Percentiles rank a stretch among this genome's conserved stretches.
Evolutionary conservation across 1,140 invertebrate species (phyloP).

Genomic region (Ridgeia piscesae): DNA sequence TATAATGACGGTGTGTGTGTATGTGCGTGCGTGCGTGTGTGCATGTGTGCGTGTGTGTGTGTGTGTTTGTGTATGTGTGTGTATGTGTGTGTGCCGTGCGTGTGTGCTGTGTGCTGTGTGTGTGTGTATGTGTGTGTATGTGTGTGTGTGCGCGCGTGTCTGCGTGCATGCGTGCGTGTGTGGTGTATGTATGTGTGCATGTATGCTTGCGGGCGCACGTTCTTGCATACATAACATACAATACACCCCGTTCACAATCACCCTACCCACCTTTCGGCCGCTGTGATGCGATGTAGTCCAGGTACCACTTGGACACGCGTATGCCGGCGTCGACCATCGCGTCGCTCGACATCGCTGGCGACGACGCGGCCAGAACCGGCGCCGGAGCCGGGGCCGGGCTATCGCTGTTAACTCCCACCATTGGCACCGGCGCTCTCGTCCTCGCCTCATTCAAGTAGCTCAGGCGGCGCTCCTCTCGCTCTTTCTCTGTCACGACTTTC

Average conservation of each 20-base stretch:
- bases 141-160: no score
- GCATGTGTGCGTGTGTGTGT: no score
- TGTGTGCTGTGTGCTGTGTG: no score
- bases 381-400: no score
- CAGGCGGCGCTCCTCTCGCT: background rate
- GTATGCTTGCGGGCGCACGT: background rate
- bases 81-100: no score
- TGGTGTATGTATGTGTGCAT: background rate
- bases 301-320: background rate
- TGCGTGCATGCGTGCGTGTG: background rate
- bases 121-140: no score
- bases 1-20: no score
- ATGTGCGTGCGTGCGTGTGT: no score
- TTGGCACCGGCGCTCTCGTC: background rate
- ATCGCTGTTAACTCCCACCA: background rate
- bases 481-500: background rate
- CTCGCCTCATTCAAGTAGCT: background rate
- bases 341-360: background rate
- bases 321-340: background rate
- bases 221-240: background rate
- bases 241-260: background rate
- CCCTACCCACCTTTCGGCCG: background rate
- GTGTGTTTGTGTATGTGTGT: no score
- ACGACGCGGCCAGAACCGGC: background rate
- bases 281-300: background rate